phyloP scores from a whole-genome alignment of 2,113 vertebrate genomes.

The Aepyceros melampus region DNA sequence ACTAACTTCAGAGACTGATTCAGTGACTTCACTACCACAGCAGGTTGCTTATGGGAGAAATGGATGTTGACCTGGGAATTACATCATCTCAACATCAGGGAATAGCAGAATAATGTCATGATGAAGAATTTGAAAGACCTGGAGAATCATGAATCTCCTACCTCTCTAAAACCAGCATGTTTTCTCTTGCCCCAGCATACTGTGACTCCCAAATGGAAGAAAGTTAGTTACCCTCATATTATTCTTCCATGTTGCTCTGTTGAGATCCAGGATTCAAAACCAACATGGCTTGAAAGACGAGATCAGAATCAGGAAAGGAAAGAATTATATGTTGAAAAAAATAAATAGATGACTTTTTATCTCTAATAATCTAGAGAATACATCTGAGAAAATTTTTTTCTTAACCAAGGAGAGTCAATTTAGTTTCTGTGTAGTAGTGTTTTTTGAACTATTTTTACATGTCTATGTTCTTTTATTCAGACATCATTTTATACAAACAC shows the following conservation, averaged over 20 bases:
- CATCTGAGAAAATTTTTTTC: neutral
- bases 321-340: neutral
- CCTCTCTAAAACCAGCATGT: neutral
- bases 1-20: neutral
- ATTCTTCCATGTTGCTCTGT: neutral
- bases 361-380: neutral
- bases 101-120: neutral
- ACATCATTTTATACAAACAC: neutral
- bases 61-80: neutral
- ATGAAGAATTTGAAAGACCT: neutral
- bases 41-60: neutral
- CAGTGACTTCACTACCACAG: neutral
- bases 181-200: neutral
- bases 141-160: neutral
- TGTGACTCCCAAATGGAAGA: neutral
- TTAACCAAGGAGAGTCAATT: neutral
- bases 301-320: neutral
- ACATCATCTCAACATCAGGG: neutral
- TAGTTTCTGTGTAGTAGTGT: neutral
- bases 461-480: neutral
- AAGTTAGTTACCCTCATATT: neutral
- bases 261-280: neutral
- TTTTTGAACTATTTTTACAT: neutral
- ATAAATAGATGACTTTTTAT: neutral
- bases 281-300: neutral